Evolutionary conservation across 2,113 vertebrate genomes (phyloP).

Genomic region (Scomber japonicus): DNA sequence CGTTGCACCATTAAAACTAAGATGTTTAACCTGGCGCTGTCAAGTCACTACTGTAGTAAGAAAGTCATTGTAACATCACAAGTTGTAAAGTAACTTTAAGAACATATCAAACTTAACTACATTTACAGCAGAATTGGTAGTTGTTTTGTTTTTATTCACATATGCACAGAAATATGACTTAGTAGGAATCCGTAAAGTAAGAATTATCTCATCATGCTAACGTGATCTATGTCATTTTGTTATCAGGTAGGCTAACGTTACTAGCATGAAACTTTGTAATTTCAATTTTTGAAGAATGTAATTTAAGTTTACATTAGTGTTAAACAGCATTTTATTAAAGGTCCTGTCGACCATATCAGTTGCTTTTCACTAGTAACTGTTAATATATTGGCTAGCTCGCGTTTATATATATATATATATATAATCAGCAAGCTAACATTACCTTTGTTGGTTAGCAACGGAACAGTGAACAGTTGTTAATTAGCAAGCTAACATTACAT

Average conservation of each 20-base stretch:
- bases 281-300: background rate
- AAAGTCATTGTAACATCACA: background rate
- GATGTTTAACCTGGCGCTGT: too few relatives aligned
- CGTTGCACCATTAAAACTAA: slow-evolving; percentile 29
- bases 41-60: too few relatives aligned
- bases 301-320: background rate
- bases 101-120: too few relatives aligned
- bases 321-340: background rate
- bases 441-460: background rate
- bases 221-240: background rate
- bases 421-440: background rate
- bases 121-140: too few relatives aligned
- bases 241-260: background rate
- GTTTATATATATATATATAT: background rate
- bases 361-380: background rate
- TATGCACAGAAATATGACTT: background rate
- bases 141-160: background rate
- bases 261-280: background rate
- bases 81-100: background rate
- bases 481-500: background rate
- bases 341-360: background rate
- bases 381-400: background rate
- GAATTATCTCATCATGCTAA: background rate
- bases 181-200: background rate
- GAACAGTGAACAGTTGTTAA: background rate